Conservation (phyloP, 2,797 vertebrate genomes). For the Helicolenus hilgendorfi region DNA sequence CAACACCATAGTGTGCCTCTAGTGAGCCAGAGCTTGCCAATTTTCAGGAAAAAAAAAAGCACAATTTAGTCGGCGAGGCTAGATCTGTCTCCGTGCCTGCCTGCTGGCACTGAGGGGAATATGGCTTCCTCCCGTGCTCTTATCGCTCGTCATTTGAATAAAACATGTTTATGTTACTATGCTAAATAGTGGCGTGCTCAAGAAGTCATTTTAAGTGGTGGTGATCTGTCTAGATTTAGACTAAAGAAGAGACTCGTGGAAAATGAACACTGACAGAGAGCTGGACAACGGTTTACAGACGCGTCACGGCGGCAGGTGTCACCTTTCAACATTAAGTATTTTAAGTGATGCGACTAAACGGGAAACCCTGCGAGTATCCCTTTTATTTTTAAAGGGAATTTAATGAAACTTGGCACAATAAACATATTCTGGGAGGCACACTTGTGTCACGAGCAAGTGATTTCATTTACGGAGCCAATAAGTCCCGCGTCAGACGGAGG, state of each 20-base stretch:
- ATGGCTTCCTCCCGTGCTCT: constrained; percentile 67
- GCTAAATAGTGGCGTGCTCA: constrained; percentile 50
- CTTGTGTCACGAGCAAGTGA: constrained; percentile 47
- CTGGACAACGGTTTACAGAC: constrained; percentile 12
- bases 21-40: constrained; percentile 81
- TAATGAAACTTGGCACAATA: constrained; percentile 32
- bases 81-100: constrained; percentile 72
- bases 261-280: constrained; percentile 34
- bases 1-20: constrained; percentile 83
- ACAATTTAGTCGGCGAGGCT: constrained; percentile 77
- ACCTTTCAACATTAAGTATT: constrained; percentile 31
- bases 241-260: constrained; percentile 37
- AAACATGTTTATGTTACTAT: constrained; percentile 74
- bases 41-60: constrained; percentile 65
- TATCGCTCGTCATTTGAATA: constrained; percentile 71
- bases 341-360: constrained; percentile 26
- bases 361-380: background rate
- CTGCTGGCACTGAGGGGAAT: constrained; percentile 74
- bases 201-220: constrained; percentile 62
- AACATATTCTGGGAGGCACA: constrained; percentile 40
- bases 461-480: constrained; percentile 54
- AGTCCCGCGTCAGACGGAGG: constrained; percentile 38
- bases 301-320: constrained; percentile 29
- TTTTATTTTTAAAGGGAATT: constrained; percentile 20
- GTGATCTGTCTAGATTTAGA: constrained; percentile 58